Conservation (phyloP, 2,113 vertebrate species). For the Mystacornis crossleyi region DNA sequence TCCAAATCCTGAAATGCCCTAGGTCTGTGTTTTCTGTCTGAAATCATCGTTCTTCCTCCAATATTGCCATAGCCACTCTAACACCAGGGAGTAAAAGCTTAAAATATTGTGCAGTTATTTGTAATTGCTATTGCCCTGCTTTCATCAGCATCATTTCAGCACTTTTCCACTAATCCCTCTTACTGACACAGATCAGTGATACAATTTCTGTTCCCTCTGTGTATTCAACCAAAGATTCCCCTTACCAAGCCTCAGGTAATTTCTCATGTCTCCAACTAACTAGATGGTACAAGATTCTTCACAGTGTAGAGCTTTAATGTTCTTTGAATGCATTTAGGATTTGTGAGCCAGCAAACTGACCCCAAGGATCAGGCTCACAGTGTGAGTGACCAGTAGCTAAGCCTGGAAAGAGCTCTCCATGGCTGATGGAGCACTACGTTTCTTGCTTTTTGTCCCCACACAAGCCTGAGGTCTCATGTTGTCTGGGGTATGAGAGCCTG, state of each 20-base stretch:
- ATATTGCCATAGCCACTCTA: background rate
- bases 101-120: background rate
- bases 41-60: background rate
- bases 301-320: background rate
- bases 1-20: background rate
- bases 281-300: background rate
- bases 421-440: background rate
- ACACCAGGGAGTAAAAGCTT: background rate
- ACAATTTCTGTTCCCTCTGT: background rate
- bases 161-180: background rate
- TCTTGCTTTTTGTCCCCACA: background rate
- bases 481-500: background rate
- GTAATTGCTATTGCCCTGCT: background rate
- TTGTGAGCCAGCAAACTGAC: background rate
- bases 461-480: background rate
- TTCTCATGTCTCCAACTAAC: background rate
- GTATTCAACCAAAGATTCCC: background rate
- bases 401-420: background rate
- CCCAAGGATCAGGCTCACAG: background rate
- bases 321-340: background rate
- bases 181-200: background rate
- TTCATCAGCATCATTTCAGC: background rate
- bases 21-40: background rate
- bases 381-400: background rate
- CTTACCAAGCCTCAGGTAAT: background rate